These are phyloP conservation scores for Amblyjoppa proteus DNA, from an alignment of 2,888 invertebrate genomes.

Conservation along the genomic window DNA sequence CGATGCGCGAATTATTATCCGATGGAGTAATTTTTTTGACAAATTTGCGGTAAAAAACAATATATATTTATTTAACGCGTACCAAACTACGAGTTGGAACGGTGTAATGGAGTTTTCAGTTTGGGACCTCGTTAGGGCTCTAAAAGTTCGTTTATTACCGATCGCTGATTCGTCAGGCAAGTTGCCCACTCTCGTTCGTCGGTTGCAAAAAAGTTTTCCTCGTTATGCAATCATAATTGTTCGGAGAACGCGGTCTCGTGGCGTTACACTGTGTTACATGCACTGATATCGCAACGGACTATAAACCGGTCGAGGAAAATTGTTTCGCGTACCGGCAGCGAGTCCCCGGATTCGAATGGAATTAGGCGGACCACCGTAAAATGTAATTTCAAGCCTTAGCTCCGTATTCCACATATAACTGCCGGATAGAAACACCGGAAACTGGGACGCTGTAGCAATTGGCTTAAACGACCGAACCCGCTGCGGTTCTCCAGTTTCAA, in stretches of 20 bases:
- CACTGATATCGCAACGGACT: constrained; percentile 24
- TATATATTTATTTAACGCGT: too few species aligned
- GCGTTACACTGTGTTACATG: neutral
- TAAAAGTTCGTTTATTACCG: neutral
- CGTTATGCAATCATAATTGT: neutral
- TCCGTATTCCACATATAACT: neutral
- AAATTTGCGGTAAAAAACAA: too few species aligned
- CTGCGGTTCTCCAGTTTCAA: constrained; percentile 26
- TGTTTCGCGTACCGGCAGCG: constrained; percentile 25
- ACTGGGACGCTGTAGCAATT: constrained; percentile 46
- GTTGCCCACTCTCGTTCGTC: neutral
- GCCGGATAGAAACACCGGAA: constrained; percentile 34
- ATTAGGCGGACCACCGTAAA: constrained; percentile 29
- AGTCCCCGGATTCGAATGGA: constrained; percentile 17
- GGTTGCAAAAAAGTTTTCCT: neutral
- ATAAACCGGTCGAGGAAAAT: constrained; percentile 19
- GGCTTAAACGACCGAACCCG: constrained; percentile 28
- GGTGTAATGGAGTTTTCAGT: neutral
- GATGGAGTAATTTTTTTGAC: too few species aligned
- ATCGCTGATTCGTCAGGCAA: neutral
- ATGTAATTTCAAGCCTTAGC: constrained; percentile 36
- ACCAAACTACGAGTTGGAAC: too few species aligned
- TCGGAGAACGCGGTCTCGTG: neutral
- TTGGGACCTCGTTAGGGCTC: neutral
- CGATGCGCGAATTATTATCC: too few species aligned